Evolutionary conservation across 2,888 invertebrate species (phyloP).

Genomic region (Meghimatium bilineatum): DNA sequence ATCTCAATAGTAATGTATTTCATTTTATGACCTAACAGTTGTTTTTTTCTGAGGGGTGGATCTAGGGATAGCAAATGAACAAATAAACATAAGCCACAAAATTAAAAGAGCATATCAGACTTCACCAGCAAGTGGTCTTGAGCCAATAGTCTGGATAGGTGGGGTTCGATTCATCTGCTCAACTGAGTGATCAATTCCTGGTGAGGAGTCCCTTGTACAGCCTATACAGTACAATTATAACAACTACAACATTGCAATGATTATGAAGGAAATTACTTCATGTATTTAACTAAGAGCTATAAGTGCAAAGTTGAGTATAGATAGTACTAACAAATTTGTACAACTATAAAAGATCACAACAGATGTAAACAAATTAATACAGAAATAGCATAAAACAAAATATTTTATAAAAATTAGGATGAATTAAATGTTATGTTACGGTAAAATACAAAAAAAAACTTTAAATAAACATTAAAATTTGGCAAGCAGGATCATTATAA

Average conservation of each 20-base stretch:
- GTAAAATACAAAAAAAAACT: neutral
- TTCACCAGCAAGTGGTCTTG: constrained; percentile 49
- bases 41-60: too few relatives aligned
- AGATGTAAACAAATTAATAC: neutral
- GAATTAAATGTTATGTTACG: neutral
- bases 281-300: neutral
- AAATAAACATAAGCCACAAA: neutral
- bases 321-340: neutral
- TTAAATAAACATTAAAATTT: neutral
- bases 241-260: constrained; percentile 35
- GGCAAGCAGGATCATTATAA: too few relatives aligned
- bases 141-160: constrained; percentile 30
- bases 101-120: constrained; percentile 14
- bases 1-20: too few relatives aligned
- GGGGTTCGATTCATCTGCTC: constrained; percentile 39
- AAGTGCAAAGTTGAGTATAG: neutral
- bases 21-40: too few relatives aligned
- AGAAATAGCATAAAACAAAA: neutral
- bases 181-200: constrained; percentile 29
- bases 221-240: constrained; percentile 41
- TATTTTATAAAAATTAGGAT: too few relatives aligned
- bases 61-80: too few relatives aligned
- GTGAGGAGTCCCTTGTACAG: constrained; percentile 42
- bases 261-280: neutral
- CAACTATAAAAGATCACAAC: neutral